Evolutionary conservation across 2,797 vertebrate genomes (phyloP), one percentile per base, ranked within the genome.

Genomic region (Margarornis squamiger): DNA sequence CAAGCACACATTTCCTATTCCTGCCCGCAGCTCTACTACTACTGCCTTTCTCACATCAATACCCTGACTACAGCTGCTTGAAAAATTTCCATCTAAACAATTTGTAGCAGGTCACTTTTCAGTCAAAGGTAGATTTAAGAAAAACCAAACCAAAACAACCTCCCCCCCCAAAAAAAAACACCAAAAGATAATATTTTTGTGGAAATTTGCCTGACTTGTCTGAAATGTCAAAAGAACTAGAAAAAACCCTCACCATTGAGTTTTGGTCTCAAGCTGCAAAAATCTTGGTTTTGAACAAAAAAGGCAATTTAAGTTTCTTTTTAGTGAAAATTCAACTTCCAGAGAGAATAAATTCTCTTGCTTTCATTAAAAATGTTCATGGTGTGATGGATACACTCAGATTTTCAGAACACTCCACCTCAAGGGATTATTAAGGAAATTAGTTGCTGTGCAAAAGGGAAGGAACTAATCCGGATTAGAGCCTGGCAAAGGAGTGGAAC

Each of bases 51-150:
- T 92, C 84, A 71, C 75, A 68, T 43, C 86, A 78, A 6, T 68
- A 58, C 61, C 36, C 36, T 32, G 67, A 57, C 39, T 45, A 19
- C 0, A 0, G 71, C 65, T 51, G 57, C 49, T 86, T 52, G 81
- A 93, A 94, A 88, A 77, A 75, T 57, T 74, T 82, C 63, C 45
- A 85, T 57, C 61, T 55, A 39, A 93, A 66, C 41, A 63, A 45
- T 48, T 90, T 13, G 5, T 65, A 93, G 46, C 76, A 90, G 76
- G 63, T 75, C 34, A 86, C 90, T 95, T 90, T 91, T 92, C 88
- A 91, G 72, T 46, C 24, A 74, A 93, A 65, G 57, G 73, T 34
- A 88, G 63, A 14, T 74, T 52, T 58, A 2, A 10, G 29, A 59
- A n/a, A 24, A 75, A 48, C 29, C 19, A 48, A n/a, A 17, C 24